Evolutionary conservation across 2,888 invertebrate genomes (phyloP), one percentile per base, ranked within the genome.

Genomic region (Urechis unicinctus): DNA sequence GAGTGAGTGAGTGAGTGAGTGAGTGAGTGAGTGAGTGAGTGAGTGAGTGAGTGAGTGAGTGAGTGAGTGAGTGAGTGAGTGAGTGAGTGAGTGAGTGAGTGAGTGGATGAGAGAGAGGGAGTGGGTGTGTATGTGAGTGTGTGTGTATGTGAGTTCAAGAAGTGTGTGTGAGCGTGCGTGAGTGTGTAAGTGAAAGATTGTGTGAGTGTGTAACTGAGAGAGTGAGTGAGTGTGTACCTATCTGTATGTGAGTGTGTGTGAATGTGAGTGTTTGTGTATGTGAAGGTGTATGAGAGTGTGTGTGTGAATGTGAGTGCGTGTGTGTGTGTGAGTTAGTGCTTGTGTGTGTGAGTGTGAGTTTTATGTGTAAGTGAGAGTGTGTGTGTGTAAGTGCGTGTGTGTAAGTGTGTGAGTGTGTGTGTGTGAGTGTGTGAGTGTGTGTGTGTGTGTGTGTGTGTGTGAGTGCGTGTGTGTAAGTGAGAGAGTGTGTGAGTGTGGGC

Each of bases 11-110:
- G 25, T 53, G 53, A 31, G 36, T 53, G 48, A 29, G 24, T 53
- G 53, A 30, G 36, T 48, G 53, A 30, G 36, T 53, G 48, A 29
- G 24, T 53, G 53, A 21, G 36, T 48, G 53, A 21, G 36, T 53
- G 48, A n/a, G 36, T 53, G 48, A 30, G 36, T 53, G 46, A 17
- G 36, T 48, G 48, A 21, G 24, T 53, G 53, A n/a, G 36, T 53
- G 46, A 17, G 36, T 48, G 48, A 21, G 24, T 53, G 53, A 9
- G 36, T 53, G 53, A 22, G 36, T 53, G 31, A 22, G 25, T 53
- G 46, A n/a, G 28, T 53, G 47, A 36, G 26, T 49, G 3, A 36
- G 26, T 53, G 48, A 36, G 21, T 41, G 36, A 49, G 26, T 49
- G 1, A 26, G 26, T 53, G 36, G 36, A 36, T 53, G 49, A 13